Evolutionary conservation across 2,888 invertebrate genomes (phyloP).

Genomic region (Pedicia rivosa): DNA sequence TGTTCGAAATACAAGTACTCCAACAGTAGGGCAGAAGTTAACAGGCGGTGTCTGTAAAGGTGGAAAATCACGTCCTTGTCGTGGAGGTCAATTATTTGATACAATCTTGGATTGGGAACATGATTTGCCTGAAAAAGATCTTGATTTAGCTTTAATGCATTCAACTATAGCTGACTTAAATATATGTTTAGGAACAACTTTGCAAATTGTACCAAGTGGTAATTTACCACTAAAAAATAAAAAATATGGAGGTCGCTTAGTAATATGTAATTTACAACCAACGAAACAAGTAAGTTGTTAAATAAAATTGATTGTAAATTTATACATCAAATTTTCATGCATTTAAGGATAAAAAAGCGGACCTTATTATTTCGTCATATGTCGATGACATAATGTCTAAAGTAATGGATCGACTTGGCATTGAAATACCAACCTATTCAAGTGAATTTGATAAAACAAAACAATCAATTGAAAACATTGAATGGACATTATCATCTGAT

Average conservation of each 20-base stretch:
- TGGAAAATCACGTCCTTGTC: constrained; percentile 51
- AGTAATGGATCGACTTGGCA: constrained; percentile 53
- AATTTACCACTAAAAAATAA: constrained; percentile 75
- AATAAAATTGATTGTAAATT: not conserved
- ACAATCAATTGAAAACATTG: constrained; percentile 30
- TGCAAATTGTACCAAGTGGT: constrained; percentile 95
- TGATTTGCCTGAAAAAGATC: constrained; percentile 72
- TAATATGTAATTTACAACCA: constrained; percentile 92
- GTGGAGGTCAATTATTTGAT: constrained; percentile 81
- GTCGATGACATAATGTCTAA: constrained; percentile 68
- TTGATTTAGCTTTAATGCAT: constrained; percentile 70
- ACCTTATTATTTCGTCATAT: constrained; percentile 74
- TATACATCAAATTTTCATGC: constrained; percentile 1
- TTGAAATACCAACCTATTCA: constrained; percentile 59
- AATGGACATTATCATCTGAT: constrained; percentile 56
- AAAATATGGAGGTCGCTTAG: constrained; percentile 73
- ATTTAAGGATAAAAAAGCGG: constrained; percentile 75
- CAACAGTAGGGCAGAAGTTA: constrained; percentile 63
- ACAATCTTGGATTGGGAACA: constrained; percentile 97
- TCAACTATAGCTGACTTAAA: constrained; percentile 87
- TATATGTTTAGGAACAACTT: constrained; percentile 89
- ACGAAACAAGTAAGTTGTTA: constrained; percentile 73
- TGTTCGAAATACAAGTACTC: constrained; percentile 55
- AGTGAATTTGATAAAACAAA: constrained; percentile 50
- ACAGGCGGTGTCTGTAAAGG: constrained; percentile 50